phyloP scores from a whole-genome alignment of 2,113 vertebrate species.

The Microcebus ravelobensis region DNA sequence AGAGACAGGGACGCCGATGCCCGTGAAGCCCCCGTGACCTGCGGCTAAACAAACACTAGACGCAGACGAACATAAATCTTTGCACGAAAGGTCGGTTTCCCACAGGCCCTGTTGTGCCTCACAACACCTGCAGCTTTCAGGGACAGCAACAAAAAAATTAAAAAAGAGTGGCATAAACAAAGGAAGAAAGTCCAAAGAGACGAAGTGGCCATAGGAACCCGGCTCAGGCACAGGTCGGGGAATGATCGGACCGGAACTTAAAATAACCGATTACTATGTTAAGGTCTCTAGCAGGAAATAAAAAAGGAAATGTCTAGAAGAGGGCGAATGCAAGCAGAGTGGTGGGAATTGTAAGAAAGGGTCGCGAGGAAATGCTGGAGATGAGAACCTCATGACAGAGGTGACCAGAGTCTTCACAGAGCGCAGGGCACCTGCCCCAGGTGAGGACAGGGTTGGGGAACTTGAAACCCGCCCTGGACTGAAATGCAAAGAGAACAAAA shows the following conservation, averaged over 20 bases:
- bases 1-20: not conserved
- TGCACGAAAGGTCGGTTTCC: not conserved
- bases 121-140: not conserved
- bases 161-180: not conserved
- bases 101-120: not conserved
- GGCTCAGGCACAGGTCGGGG: not conserved
- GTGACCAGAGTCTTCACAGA: fast-evolving
- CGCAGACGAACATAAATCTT: not conserved
- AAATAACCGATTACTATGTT: not conserved
- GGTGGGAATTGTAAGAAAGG: not conserved
- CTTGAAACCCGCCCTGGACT: not conserved
- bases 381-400: not conserved
- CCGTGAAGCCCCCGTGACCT: not conserved
- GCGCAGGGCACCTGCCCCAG: not conserved
- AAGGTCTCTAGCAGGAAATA: not conserved
- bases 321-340: not conserved
- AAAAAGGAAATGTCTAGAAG: not conserved
- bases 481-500: not conserved
- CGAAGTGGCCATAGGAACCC: not conserved
- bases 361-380: not conserved
- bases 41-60: not conserved
- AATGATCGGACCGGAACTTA: not conserved
- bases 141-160: not conserved
- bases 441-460: not conserved
- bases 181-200: not conserved